These are phyloP conservation scores for Sitodiplosis mosellana DNA, from an alignment of 1,140 invertebrate genomes.

Conservation along the genomic window DNA sequence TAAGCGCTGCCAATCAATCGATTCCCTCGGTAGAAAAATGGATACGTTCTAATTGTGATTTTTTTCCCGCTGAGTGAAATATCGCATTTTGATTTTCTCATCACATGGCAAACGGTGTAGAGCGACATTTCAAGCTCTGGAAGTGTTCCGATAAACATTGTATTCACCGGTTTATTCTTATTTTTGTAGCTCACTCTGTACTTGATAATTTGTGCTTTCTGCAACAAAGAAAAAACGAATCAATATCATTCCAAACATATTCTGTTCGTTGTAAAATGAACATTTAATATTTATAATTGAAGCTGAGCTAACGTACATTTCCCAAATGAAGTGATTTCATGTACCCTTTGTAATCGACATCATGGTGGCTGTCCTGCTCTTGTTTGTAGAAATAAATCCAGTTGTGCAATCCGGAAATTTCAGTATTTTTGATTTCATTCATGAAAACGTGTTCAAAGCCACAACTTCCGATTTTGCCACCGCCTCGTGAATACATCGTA, in stretches of 20 bases:
- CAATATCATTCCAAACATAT: neutral
- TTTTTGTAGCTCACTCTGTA: slow-evolving; percentile 57
- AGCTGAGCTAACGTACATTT: slow-evolving; percentile 34
- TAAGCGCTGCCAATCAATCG: slow-evolving; percentile 61
- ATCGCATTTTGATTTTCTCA: slow-evolving; percentile 32
- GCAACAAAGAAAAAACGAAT: slow-evolving; percentile 23
- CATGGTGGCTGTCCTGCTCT: slow-evolving; percentile 37
- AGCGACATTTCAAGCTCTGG: slow-evolving; percentile 84
- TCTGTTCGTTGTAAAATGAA: no score
- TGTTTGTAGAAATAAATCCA: slow-evolving; percentile 71
- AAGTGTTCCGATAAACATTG: slow-evolving; percentile 76
- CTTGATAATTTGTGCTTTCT: slow-evolving; percentile 63
- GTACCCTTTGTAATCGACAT: slow-evolving; percentile 60
- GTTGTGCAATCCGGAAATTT: slow-evolving; percentile 67
- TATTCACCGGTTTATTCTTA: slow-evolving; percentile 54
- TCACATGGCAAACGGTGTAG: slow-evolving; percentile 70
- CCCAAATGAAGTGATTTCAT: slow-evolving; percentile 49
- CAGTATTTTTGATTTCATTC: slow-evolving; percentile 58
- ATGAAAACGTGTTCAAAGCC: slow-evolving; percentile 80
- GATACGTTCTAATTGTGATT: slow-evolving; percentile 33
- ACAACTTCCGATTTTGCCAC: slow-evolving; percentile 54
- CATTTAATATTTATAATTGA: neutral
- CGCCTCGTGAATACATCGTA: slow-evolving; percentile 56
- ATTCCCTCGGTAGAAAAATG: slow-evolving; percentile 52
- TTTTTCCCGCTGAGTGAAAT: neutral